A percentile compares a stretch with the other conserved stretches of the same genome.
These are phyloP conservation scores for Anguilla megastoma DNA, from an alignment of 2,797 vertebrate genomes.

Conservation along the genomic window DNA sequence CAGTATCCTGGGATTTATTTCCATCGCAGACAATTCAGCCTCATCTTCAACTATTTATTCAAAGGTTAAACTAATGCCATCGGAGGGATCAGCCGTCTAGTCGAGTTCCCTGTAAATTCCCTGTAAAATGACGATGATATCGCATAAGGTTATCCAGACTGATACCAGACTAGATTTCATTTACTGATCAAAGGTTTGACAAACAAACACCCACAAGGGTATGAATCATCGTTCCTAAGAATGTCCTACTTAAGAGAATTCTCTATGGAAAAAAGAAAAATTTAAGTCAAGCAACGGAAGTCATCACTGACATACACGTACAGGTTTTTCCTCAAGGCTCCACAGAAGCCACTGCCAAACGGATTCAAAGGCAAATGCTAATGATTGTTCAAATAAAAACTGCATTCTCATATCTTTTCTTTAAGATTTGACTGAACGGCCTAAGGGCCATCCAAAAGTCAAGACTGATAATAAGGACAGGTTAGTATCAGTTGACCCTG, in stretches of 20 bases:
- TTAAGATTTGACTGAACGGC: background rate
- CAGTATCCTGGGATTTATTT: background rate
- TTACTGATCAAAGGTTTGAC: conserved; percentile 19
- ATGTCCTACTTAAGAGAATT: background rate
- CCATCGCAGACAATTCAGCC: background rate
- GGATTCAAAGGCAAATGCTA: background rate
- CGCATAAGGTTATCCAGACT: background rate
- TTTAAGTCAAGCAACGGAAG: background rate
- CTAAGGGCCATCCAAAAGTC: background rate
- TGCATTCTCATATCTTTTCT: background rate
- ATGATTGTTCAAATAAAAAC: background rate
- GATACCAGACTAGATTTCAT: conserved; percentile 1
- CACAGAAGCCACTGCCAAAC: background rate
- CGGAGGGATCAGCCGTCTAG: background rate
- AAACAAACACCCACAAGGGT: conserved; percentile 10
- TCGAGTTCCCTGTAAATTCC: background rate
- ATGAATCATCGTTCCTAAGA: background rate
- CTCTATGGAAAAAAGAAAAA: background rate
- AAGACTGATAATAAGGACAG: background rate
- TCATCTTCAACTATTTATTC: conserved; percentile 14
- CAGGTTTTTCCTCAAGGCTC: background rate
- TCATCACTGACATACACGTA: background rate
- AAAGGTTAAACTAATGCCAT: conserved; percentile 13
- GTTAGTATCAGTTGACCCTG: background rate
- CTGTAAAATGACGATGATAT: background rate